Percentiles rank a stretch among this genome's conserved stretches.
phyloP scores from a whole-genome alignment of 2,888 invertebrate species.

The Temnothorax ravouxi region DNA sequence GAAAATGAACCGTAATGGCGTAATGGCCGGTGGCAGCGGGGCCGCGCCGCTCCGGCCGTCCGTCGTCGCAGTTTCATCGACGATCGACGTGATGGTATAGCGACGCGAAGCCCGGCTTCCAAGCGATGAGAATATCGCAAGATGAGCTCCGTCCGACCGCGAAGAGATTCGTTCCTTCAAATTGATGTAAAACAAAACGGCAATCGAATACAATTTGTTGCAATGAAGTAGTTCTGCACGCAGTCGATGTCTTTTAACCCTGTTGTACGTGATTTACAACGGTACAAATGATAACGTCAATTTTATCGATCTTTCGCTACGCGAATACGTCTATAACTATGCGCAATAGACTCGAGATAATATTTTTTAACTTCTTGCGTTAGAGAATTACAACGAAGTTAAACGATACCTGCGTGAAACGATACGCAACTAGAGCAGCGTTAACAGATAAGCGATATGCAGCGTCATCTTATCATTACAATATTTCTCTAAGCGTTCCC shows the following conservation, averaged over 20 bases:
- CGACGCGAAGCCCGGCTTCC: background rate
- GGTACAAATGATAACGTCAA: conserved; percentile 13
- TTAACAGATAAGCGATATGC: background rate
- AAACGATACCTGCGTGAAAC: background rate
- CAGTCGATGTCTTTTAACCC: conserved; percentile 10
- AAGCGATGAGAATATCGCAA: conserved; percentile 13
- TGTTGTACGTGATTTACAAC: conserved; percentile 5
- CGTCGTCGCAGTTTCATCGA: conserved; percentile 49
- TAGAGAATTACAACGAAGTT: background rate
- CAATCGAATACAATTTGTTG: conserved; percentile 11
- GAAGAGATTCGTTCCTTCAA: background rate
- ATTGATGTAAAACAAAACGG: conserved; percentile 11
- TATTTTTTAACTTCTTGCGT: background rate
- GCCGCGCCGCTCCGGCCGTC: conserved; percentile 25
- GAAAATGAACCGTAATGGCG: conserved; percentile 83
- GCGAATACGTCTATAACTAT: background rate
- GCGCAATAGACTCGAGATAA: background rate
- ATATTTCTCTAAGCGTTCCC: conserved; percentile 13
- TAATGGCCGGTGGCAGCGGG: conserved; percentile 75
- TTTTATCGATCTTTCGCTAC: conserved; percentile 11
- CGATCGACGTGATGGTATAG: conserved; percentile 40
- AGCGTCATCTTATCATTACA: conserved; percentile 28
- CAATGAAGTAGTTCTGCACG: background rate
- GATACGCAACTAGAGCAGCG: background rate
- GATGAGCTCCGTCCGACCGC: conserved; percentile 18